Percentiles rank a stretch among this genome's conserved stretches.
These are phyloP conservation scores for Cheilosia vernalis DNA, from an alignment of 2,888 invertebrate genomes.

Conservation along the genomic window DNA sequence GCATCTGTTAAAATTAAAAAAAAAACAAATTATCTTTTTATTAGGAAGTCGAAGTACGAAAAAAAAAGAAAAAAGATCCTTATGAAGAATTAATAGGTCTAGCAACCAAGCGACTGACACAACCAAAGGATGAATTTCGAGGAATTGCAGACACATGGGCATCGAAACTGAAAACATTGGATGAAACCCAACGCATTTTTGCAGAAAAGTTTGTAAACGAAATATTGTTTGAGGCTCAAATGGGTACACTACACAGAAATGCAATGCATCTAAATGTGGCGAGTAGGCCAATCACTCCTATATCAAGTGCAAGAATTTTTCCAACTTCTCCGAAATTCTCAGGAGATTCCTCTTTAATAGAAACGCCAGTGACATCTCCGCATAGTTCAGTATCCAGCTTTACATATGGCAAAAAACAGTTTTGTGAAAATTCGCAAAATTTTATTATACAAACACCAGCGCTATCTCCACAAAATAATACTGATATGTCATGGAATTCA, in stretches of 20 bases:
- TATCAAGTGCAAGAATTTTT: conserved; percentile 10
- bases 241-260: conserved; percentile 83
- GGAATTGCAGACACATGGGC: neutral
- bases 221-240: conserved; percentile 83
- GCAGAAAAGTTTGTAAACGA: conserved; percentile 84
- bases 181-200: conserved; percentile 82
- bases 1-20: conserved; percentile 27
- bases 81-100: no score
- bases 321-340: conserved; percentile 1
- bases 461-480: neutral
- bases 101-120: no score
- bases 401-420: no score
- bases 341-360: neutral
- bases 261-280: conserved; percentile 77
- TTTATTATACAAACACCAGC: no score
- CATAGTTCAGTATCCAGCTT: no score
- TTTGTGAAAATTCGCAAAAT: no score
- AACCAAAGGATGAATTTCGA: no score
- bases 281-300: conserved; percentile 30
- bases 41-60: no score
- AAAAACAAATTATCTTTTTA: no score
- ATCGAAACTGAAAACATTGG: conserved; percentile 81
- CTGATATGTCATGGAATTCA: conserved; percentile 1
- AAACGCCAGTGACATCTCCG: no score
- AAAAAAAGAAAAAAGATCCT: no score